Base-by-base conservation (phyloP, 2,113 vertebrate species). In the Gopherus evgoodei region DNA sequence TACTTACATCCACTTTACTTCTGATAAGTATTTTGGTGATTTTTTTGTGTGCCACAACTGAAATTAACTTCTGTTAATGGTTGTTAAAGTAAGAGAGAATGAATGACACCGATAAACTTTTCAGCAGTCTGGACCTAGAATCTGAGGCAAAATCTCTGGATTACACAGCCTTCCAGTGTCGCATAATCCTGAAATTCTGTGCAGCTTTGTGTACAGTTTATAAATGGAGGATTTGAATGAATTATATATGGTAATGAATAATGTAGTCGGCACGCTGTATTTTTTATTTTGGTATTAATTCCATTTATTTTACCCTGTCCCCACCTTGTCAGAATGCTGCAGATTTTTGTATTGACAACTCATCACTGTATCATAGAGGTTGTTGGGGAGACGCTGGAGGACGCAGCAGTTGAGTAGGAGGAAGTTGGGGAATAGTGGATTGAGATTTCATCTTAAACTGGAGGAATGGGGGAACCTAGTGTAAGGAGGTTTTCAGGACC, bases 11-110 rank as follows among this genome's bases (percentile, higher is more conserved):
- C 94, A 35, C 90, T 94, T 98, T 98, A 96, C 89, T 96, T 97
- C 90, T 95, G 97, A 94, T 98, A 98, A 94, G 83, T 97, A 94
- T 98, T 98, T 95, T 97, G 97, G 95, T 95, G 97, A 94, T 96
- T 16, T 80, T 89, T 78, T 96, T 89, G 4, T 95, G 35, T 83
- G 75, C 10, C 75, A 76, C 80, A 81, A 81, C 90, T 91, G 89
- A 89, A 94, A 94, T 59, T 38, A 38, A 38, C 27, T 96, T 95
- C 56, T 83, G n/a, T 90, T 87, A 90, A 69, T 86, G 82, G 44
- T 27, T 1, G 0, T 53, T 90, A 94, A 91, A 95, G 42, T 86
- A 88, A 94, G 27, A 92, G 93, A 93, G 53, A 0, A 84, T 87
- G 91, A 87, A 93, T 82, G 88, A 49, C 42, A 31, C 81, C 47